Evolutionary conservation across 2,888 invertebrate genomes (phyloP), one percentile per base, ranked within the genome.

Genomic region (Eupithecia inturbata): DNA sequence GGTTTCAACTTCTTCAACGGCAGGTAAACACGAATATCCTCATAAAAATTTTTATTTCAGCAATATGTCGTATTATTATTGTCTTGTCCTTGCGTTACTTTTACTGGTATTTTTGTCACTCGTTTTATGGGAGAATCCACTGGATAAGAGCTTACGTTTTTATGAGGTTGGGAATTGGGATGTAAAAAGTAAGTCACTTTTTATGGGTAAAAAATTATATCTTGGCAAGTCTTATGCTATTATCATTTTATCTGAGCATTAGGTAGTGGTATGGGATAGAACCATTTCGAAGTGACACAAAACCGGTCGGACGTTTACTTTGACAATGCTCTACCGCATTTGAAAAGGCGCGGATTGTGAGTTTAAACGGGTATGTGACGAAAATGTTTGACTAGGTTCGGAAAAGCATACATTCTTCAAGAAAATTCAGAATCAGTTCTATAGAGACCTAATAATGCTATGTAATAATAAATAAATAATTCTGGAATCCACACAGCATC

Each of bases 31-130:
- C 31, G 69, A 69, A 36, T 63, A 64, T 68, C 67, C 53, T 53
- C 67, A 49, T 75, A 75, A 76, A 75, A 76, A 66, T 72, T 67
- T 72, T 70, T 79, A 77, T 76, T 73, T 72, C 72, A 66, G 68
- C 63, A 68, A 73, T 72, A 71, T 72, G 69, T 74, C 69, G 66
- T 68, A 26, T 22, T 53, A 26, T 22, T 53, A 53, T 57, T 36
- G 74, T 78, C n/a, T 36, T 60, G 49, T 49, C 66, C 74, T 72
- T 72, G 71, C 64, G 71, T 73, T 72, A 63, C 45, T 62, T 77
- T 79, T 78, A 72, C 68, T 68, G 70, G 70, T 63, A 64, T 74
- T 76, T 71, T 73, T 73, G 60, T 67, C 53, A 69, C 49, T 49
- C 67, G 22, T 72, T 73, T 77, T 72, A 73, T 66, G 66, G 33